phyloP scores from a whole-genome alignment of 2,888 invertebrate genomes.

The Bellardia bayeri region DNA sequence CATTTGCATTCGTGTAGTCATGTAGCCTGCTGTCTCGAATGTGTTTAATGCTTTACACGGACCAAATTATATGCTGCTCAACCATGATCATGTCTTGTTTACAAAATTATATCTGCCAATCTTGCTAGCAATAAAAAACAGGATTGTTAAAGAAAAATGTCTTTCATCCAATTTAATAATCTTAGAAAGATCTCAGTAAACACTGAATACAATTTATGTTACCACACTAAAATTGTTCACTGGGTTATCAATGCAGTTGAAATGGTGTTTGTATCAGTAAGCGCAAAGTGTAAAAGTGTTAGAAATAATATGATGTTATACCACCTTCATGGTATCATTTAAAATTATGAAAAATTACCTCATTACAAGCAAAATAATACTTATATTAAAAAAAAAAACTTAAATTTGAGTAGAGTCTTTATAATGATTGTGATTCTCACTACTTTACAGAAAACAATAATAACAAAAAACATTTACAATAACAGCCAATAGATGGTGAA shows the following conservation, averaged over 20 bases:
- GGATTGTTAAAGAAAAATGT: too few relatives aligned
- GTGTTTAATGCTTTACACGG: too few relatives aligned
- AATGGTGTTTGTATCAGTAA: not conserved
- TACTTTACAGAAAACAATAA: not conserved
- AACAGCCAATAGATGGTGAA: constrained; percentile 21
- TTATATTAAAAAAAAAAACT: constrained; percentile 10
- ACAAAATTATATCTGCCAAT: too few relatives aligned
- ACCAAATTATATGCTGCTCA: too few relatives aligned
- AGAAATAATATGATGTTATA: constrained; percentile 63
- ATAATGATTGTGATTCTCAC: constrained; percentile 34
- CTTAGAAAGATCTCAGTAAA: too few relatives aligned
- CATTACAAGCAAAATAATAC: constrained; percentile 30
- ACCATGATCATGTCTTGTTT: too few relatives aligned
- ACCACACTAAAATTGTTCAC: not conserved
- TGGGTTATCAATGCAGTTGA: constrained; percentile 19
- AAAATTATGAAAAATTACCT: constrained; percentile 66
- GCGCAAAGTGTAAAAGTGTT: constrained; percentile 60
- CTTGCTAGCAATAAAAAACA: too few relatives aligned
- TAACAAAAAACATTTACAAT: not conserved
- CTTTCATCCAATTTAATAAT: too few relatives aligned
- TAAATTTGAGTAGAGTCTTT: constrained; percentile 34
- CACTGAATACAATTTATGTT: too few relatives aligned
- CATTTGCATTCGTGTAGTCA: too few relatives aligned
- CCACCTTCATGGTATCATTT: constrained; percentile 71
- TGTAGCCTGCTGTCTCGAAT: too few relatives aligned